Conservation (phyloP, 2,797 vertebrate species). For the Oreonectes daqikongensis region DNA sequence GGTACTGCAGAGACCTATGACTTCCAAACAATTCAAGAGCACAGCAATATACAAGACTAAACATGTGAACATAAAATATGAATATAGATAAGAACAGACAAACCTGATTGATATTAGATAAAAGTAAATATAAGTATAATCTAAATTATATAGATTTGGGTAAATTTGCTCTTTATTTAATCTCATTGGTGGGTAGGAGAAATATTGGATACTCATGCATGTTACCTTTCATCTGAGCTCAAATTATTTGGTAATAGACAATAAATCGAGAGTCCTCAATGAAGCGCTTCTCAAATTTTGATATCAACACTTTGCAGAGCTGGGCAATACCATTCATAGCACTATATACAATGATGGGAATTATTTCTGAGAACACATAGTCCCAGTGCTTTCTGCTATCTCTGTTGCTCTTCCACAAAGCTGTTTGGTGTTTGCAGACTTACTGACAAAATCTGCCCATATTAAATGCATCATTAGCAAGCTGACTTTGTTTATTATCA, state of each 20-base stretch:
- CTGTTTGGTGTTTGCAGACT: background rate
- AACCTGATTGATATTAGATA: too few relatives aligned
- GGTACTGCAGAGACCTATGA: background rate
- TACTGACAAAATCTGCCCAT: constrained; percentile 1
- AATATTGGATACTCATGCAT: too few relatives aligned
- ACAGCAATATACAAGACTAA: background rate
- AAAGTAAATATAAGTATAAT: too few relatives aligned
- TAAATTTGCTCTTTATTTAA: too few relatives aligned
- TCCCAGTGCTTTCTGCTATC: background rate
- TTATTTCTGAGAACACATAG: constrained; percentile 6
- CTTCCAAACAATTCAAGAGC: background rate
- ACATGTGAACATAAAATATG: background rate
- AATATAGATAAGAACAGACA: too few relatives aligned
- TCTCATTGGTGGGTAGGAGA: too few relatives aligned
- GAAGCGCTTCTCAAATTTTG: background rate
- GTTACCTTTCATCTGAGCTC: background rate
- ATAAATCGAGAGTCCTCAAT: background rate
- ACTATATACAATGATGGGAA: background rate
- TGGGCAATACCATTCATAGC: background rate
- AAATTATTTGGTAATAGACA: background rate
- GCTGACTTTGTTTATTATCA: constrained; percentile 22
- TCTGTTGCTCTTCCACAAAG: background rate
- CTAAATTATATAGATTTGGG: too few relatives aligned
- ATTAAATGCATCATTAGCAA: constrained; percentile 31
- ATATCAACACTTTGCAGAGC: background rate